Conservation (phyloP, 1,140 invertebrate species). For the Pygmarrhopalites habei region DNA sequence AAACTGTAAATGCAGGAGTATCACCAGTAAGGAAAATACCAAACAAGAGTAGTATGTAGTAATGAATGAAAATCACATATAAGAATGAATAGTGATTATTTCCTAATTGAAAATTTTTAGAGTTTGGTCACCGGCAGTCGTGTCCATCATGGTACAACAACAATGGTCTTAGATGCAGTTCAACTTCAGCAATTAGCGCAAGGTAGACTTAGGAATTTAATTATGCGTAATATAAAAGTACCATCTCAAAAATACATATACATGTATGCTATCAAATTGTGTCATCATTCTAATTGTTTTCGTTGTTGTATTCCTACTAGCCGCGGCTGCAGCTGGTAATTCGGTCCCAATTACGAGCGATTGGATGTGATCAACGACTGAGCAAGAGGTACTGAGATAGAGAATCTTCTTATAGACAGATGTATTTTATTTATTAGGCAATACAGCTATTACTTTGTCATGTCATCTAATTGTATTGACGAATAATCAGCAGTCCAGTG, state of each 20-base stretch:
- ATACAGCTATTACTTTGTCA: too few species aligned
- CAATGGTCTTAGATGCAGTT: slow-evolving; percentile 35
- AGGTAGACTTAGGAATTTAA: too few species aligned
- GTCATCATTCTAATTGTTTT: too few species aligned
- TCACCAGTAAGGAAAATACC: too few species aligned
- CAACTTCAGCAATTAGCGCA: slow-evolving; percentile 35
- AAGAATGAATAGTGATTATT: neutral
- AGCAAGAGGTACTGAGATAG: slow-evolving; percentile 14
- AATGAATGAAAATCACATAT: neutral
- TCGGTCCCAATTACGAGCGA: slow-evolving; percentile 27
- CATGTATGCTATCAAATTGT: too few species aligned
- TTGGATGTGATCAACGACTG: neutral
- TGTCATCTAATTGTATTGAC: slow-evolving; percentile 12
- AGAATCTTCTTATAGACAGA: neutral
- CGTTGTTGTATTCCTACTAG: too few species aligned
- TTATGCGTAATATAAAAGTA: too few species aligned
- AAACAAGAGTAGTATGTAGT: neutral
- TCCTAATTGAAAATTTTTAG: neutral
- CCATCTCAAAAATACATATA: too few species aligned
- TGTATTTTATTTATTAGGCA: too few species aligned
- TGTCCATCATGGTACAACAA: slow-evolving; percentile 11
- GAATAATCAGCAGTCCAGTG: slow-evolving; percentile 15
- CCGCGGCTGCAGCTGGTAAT: slow-evolving; percentile 10
- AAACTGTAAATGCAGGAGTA: too few species aligned
- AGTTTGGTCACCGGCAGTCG: slow-evolving; percentile 15